Evolutionary conservation across 2,797 vertebrate genomes (phyloP).

Genomic region (Cephalopachus bancanus): DNA sequence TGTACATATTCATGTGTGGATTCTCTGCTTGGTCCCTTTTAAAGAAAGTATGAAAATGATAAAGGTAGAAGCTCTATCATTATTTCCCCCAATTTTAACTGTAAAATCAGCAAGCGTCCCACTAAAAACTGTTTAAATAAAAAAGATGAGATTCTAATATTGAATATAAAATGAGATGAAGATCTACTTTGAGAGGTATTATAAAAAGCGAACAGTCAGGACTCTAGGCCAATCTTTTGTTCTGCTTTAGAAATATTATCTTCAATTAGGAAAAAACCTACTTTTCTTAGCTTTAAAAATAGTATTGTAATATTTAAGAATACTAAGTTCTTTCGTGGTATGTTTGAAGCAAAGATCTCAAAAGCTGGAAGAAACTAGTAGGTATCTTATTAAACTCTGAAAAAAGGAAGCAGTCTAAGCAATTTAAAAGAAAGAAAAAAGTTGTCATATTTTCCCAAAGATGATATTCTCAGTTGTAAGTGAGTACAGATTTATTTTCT

Average conservation of each 20-base stretch:
- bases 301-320: slow-evolving; percentile 64
- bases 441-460: background rate
- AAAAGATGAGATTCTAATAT: slow-evolving; percentile 41
- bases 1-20: too few species aligned
- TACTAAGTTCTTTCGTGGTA: slow-evolving; percentile 3
- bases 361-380: slow-evolving; percentile 47
- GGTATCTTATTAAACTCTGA: slow-evolving; percentile 39
- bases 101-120: background rate
- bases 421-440: slow-evolving; percentile 32
- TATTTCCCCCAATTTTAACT: background rate
- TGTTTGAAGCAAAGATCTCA: slow-evolving; percentile 56
- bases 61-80: background rate
- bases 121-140: slow-evolving; percentile 28
- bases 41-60: slow-evolving; percentile 34
- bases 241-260: slow-evolving; percentile 65
- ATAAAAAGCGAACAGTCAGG: slow-evolving; percentile 20
- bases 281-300: slow-evolving; percentile 61
- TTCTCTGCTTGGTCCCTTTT: background rate
- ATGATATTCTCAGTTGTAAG: slow-evolving; percentile 25
- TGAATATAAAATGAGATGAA: slow-evolving; percentile 48
- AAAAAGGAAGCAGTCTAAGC: slow-evolving; percentile 45
- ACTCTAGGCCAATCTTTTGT: slow-evolving; percentile 50
- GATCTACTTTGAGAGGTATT: slow-evolving; percentile 6
- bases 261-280: slow-evolving; percentile 27
- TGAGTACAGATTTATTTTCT: slow-evolving; percentile 47